Evolutionary conservation across 2,797 vertebrate species (phyloP).

Genomic region (Spea hammondii): DNA sequence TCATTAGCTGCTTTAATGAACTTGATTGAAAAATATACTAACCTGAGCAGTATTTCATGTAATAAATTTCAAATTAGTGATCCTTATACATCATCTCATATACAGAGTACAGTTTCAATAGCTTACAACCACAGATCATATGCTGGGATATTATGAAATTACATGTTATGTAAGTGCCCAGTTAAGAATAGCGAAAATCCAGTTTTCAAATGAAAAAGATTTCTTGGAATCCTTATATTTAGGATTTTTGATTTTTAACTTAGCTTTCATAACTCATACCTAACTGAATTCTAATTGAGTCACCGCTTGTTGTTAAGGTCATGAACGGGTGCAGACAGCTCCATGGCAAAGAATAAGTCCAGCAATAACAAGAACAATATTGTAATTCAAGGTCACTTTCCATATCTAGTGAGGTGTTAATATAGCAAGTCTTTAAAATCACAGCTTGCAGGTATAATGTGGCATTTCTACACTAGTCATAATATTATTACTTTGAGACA

Average conservation of each 20-base stretch:
- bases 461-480: neutral
- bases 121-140: too few relatives aligned
- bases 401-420: neutral
- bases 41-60: too few relatives aligned
- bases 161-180: conserved; percentile 30
- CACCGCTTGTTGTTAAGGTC: conserved; percentile 15
- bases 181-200: conserved; percentile 37
- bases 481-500: neutral
- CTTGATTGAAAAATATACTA: too few relatives aligned
- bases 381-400: neutral
- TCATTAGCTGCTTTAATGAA: too few relatives aligned
- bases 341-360: neutral
- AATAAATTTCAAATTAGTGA: too few relatives aligned
- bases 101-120: too few relatives aligned
- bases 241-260: conserved; percentile 20
- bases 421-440: conserved; percentile 1
- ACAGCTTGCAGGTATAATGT: neutral
- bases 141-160: neutral
- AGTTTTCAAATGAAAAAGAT: conserved; percentile 34
- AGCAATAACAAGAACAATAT: conserved; percentile 12
- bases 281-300: conserved; percentile 9
- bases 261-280: conserved; percentile 31
- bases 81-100: too few relatives aligned
- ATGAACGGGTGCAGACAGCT: conserved; percentile 6
- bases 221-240: neutral